Conservation (phyloP, 2,888 invertebrate genomes). For the Drosophila anceps region DNA sequence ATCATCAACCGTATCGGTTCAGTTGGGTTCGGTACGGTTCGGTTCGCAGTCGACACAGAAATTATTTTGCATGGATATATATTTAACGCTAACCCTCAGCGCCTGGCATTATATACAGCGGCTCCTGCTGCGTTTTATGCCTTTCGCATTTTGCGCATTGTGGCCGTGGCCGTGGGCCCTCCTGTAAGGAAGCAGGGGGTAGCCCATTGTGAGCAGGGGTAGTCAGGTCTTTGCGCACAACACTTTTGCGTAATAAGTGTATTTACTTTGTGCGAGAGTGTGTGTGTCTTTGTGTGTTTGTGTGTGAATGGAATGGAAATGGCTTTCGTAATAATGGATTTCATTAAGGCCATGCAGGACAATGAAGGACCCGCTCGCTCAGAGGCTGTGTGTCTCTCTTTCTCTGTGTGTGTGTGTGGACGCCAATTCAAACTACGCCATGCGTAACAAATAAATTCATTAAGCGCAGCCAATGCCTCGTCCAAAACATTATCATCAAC, state of each 20-base stretch:
- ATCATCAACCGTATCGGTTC: constrained; percentile 45
- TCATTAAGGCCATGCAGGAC: constrained; percentile 79
- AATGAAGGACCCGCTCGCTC: constrained; percentile 54
- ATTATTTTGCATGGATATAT: constrained; percentile 26
- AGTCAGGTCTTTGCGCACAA: constrained; percentile 50
- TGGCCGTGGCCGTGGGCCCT: constrained; percentile 1
- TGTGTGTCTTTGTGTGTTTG: constrained; percentile 31
- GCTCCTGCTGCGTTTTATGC: constrained; percentile 79
- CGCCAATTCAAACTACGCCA: constrained; percentile 81
- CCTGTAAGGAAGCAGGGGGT: background rate
- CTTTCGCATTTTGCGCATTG: constrained; percentile 28
- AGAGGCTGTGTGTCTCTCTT: constrained; percentile 6
- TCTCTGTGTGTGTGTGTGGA: constrained; percentile 51
- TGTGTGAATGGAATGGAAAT: constrained; percentile 70
- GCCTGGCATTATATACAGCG: constrained; percentile 58
- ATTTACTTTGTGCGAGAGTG: constrained; percentile 68
- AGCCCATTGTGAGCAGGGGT: constrained; percentile 9
- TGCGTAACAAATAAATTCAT: constrained; percentile 82
- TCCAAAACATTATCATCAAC: constrained; percentile 77
- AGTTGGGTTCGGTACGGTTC: too few species aligned
- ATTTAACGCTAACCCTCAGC: constrained; percentile 27
- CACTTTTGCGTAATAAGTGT: constrained; percentile 82
- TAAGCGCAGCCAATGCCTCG: constrained; percentile 80
- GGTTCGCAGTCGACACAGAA: constrained; percentile 28
- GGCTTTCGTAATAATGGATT: constrained; percentile 80